Percentiles rank a stretch among this genome's conserved stretches.
Conservation (phyloP, 2,113 vertebrate species). For the Pogona vitticeps region DNA sequence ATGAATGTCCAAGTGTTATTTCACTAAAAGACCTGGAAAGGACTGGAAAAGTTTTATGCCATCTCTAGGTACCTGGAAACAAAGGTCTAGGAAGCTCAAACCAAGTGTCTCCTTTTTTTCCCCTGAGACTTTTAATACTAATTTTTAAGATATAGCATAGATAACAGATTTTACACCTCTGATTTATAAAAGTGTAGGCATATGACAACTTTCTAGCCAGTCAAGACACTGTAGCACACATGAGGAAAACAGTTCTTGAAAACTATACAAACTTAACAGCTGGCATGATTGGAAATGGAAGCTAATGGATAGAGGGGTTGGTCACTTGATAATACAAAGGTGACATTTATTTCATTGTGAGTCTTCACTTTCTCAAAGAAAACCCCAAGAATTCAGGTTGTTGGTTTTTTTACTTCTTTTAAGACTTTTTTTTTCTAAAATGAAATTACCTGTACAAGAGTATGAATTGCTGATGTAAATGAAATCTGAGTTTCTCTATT, state of each 20-base stretch:
- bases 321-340: neutral
- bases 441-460: neutral
- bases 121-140: neutral
- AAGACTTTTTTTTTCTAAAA: neutral
- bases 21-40: neutral
- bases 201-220: neutral
- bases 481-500: constrained; percentile 31
- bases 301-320: neutral
- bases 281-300: neutral
- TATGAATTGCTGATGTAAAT: constrained; percentile 15
- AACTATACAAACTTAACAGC: neutral
- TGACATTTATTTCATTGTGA: neutral
- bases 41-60: too few species aligned
- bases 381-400: neutral
- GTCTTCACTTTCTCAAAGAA: neutral
- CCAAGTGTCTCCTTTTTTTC: neutral
- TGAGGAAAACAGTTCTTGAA: neutral
- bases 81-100: neutral
- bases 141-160: neutral
- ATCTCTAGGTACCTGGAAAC: neutral
- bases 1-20: neutral
- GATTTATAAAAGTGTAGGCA: neutral
- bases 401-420: neutral
- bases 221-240: too few species aligned
- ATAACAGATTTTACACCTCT: neutral